These are phyloP conservation scores for Coreius guichenoti DNA, from an alignment of 2,797 vertebrate genomes.

Conservation along the genomic window DNA sequence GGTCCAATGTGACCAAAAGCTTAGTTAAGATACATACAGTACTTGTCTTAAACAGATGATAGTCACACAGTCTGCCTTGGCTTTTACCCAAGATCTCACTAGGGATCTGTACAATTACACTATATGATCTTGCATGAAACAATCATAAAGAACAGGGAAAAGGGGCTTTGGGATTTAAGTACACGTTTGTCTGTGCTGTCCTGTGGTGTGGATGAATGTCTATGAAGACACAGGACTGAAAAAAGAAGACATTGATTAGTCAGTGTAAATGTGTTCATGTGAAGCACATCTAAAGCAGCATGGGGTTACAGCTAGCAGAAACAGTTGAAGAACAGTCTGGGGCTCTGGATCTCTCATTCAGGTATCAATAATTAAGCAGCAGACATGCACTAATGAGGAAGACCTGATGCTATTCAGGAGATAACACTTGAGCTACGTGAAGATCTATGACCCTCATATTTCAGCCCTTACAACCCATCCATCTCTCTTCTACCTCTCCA, in stretches of 20 bases:
- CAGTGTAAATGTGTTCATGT: slow-evolving; percentile 34
- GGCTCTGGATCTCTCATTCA: slow-evolving; percentile 34
- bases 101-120: neutral
- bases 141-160: neutral
- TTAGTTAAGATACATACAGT: neutral
- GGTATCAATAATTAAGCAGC: slow-evolving; percentile 52
- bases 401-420: slow-evolving; percentile 49
- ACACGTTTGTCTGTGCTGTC: neutral
- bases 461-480: slow-evolving; percentile 11
- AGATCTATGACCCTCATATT: slow-evolving; percentile 44
- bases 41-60: neutral
- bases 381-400: slow-evolving; percentile 55
- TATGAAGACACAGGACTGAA: neutral
- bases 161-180: neutral
- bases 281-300: slow-evolving; percentile 16
- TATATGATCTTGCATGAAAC: neutral
- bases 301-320: slow-evolving; percentile 7
- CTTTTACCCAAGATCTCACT: neutral
- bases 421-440: slow-evolving; percentile 11
- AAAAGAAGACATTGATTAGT: slow-evolving; percentile 39
- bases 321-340: slow-evolving; percentile 8
- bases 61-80: neutral
- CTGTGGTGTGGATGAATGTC: slow-evolving; percentile 29
- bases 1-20: neutral
- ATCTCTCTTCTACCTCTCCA: slow-evolving; percentile 26